Base-by-base conservation (phyloP, 2,113 vertebrate genomes). In the Zosterops pallidus region DNA sequence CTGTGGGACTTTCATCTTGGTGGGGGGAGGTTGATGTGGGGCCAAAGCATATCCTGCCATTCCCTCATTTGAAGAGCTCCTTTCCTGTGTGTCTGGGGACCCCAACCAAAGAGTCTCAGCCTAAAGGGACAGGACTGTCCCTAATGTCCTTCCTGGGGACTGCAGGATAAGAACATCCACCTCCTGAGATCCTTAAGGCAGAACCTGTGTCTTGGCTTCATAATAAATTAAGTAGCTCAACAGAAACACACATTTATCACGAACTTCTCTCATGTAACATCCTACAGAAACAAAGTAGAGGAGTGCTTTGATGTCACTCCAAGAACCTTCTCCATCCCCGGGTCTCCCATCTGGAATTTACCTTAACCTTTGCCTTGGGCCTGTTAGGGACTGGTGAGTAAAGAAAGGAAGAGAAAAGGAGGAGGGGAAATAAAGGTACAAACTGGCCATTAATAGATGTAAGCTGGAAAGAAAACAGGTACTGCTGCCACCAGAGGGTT, bases 291-390 rank as follows among this genome's bases (percentile, higher is more conserved):
- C 78, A 80, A 85, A 80, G 75, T 41, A 64, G 42, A 60, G 29
- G 31, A 88, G 67, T 50, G 62, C 80, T 93, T 94, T 95, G 90
- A 94, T 83, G 59, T 89, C 33, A 57, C 64, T 90, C 88, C 80
- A 90, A 21, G 37, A 60, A 12, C 26, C 25, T 72, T 72, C 41
- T 79, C 42, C 68, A 50, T 86, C 56, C 72, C 33, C 2, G 4
- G 59, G 44, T 94, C 41, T 93, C 35, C 67, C 60, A 62, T 26
- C 39, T 75, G 68, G 56, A 82, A 44, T 86, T 83, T 87, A 50
- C 60, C 52, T 89, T 87, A 76, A 74, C 62, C 75, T 91, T 85
- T 91, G 79, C 90, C 71, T 94, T 37, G 44, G 33, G n/a, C 64
- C 46, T 69, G 10, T 50, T 35, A 77, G 67, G 57, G 47, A 29